A percentile compares a stretch with the other conserved stretches of the same genome.
Conservation (phyloP, 2,113 vertebrate species). For the Pantherophis guttatus region DNA sequence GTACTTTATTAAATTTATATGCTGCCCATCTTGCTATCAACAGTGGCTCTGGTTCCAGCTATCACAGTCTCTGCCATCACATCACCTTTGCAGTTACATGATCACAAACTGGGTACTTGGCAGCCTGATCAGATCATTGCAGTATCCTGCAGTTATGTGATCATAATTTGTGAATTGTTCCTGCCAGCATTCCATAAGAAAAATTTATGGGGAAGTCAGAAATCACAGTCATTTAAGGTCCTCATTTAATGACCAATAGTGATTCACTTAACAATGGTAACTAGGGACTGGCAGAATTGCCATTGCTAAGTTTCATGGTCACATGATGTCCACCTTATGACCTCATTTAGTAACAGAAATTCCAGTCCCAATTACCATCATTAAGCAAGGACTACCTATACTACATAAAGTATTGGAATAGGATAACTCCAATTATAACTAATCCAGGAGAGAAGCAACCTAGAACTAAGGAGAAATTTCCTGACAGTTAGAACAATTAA, state of each 20-base stretch:
- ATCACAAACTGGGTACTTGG: neutral
- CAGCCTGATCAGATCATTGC: neutral
- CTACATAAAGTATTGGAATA: neutral
- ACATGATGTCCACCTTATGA: neutral
- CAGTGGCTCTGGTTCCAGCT: neutral
- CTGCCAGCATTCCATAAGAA: neutral
- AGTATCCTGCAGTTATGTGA: neutral
- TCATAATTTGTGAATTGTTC: neutral
- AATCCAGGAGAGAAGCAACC: too few species aligned
- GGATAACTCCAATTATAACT: too few species aligned
- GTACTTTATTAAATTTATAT: neutral
- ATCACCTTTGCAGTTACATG: neutral
- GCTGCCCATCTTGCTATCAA: neutral
- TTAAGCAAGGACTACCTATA: neutral
- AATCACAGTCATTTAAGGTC: neutral
- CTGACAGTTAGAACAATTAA: too few species aligned
- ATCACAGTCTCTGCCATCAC: neutral
- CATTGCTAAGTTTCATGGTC: neutral
- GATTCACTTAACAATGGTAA: neutral
- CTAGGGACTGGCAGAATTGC: neutral
- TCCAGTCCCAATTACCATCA: neutral
- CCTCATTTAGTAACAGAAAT: neutral
- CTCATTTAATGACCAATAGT: neutral
- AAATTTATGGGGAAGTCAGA: neutral
- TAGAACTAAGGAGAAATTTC: too few species aligned